Evolutionary conservation across 1,140 invertebrate genomes (phyloP).

Genomic region (Pachyrhynchus sulphureomaculatus): DNA sequence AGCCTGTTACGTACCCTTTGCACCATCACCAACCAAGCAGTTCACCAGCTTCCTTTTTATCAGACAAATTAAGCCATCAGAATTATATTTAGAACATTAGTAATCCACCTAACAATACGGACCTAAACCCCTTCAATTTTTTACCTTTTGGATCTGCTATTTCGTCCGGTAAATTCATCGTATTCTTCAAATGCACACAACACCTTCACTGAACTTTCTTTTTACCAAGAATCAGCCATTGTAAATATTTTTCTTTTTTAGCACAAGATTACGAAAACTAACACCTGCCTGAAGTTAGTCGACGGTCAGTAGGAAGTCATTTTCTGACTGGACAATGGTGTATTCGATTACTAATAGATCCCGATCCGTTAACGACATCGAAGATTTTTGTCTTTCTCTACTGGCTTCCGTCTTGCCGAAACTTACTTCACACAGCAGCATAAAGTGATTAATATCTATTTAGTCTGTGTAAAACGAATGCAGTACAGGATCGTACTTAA

Average conservation of each 20-base stretch:
- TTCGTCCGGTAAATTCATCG: constrained; percentile 7
- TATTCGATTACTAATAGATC: too few species aligned
- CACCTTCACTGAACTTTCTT: constrained; percentile 27
- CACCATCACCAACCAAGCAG: constrained; percentile 1
- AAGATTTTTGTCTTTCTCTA: too few species aligned
- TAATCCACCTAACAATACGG: constrained; percentile 4
- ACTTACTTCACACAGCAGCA: too few species aligned
- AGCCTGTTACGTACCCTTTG: constrained; percentile 1
- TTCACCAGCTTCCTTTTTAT: constrained; percentile 13
- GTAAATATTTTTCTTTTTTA: constrained; percentile 24
- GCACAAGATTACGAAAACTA: constrained; percentile 5
- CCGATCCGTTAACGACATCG: too few species aligned
- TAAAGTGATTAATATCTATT: too few species aligned
- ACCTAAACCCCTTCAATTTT: not conserved
- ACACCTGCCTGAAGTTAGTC: not conserved
- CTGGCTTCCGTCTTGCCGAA: too few species aligned
- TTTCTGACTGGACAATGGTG: not conserved
- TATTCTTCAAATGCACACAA: not conserved
- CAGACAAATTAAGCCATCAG: constrained; percentile 20
- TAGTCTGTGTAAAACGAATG: too few species aligned
- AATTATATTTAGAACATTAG: constrained; percentile 29
- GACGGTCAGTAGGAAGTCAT: not conserved
- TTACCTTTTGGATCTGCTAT: not conserved
- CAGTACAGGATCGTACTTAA: too few species aligned
- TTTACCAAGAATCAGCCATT: constrained; percentile 21